Evolutionary conservation across 2,113 vertebrate species (phyloP).

Genomic region (Perca flavescens): DNA sequence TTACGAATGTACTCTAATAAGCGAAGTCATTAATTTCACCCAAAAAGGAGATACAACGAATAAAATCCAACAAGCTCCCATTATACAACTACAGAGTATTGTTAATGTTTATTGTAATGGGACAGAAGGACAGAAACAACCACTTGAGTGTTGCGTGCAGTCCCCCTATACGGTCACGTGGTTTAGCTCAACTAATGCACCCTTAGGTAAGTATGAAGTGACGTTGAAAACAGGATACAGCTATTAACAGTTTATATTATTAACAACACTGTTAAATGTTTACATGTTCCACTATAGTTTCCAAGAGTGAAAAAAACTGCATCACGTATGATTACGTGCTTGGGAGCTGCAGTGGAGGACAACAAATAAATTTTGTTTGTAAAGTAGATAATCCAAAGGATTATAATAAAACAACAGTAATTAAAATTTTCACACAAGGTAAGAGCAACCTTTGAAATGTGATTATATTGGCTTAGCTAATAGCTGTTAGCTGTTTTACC

Average conservation of each 20-base stretch:
- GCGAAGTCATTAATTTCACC: not conserved
- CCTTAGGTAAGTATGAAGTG: not conserved
- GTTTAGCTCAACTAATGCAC: accelerated
- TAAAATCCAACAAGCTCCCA: conserved; percentile 55
- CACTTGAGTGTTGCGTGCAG: conserved; percentile 70
- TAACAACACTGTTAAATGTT: conserved; percentile 24
- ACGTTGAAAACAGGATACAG: not conserved
- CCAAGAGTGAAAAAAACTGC: conserved; percentile 27
- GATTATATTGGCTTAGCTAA: not conserved
- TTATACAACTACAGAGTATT: conserved; percentile 24
- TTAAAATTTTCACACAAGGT: conserved; percentile 41
- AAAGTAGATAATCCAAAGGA: not conserved
- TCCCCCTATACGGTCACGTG: conserved; percentile 14
- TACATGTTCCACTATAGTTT: not conserved
- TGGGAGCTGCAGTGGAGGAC: not conserved
- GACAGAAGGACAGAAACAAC: accelerated
- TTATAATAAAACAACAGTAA: not conserved
- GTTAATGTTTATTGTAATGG: conserved; percentile 24
- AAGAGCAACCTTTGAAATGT: conserved; percentile 15
- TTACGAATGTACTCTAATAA: conserved; percentile 64
- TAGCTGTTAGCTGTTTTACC: not conserved
- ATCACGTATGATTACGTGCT: accelerated
- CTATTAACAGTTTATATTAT: not conserved
- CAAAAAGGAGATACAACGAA: not conserved
- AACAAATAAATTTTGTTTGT: not conserved